These are phyloP conservation scores for Stenurella melanura DNA, from an alignment of 2,888 invertebrate species.

Conservation along the genomic window DNA sequence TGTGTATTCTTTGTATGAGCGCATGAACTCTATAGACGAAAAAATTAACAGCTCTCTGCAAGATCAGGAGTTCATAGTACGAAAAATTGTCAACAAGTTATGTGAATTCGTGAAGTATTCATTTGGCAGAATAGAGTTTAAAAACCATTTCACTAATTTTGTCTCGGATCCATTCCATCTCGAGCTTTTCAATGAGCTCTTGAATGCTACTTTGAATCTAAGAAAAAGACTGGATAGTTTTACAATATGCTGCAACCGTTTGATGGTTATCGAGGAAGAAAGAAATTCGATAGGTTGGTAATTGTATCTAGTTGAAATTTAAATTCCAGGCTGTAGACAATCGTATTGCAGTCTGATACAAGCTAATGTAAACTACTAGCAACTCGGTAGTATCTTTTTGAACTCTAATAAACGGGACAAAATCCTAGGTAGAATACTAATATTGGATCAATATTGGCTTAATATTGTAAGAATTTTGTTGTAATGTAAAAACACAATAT, in stretches of 20 bases:
- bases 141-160: constrained; percentile 53
- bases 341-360: neutral
- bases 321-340: neutral
- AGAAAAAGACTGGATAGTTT: constrained; percentile 62
- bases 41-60: constrained; percentile 53
- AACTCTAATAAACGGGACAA: too few relatives aligned
- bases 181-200: constrained; percentile 61
- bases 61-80: constrained; percentile 62
- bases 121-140: constrained; percentile 46
- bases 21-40: constrained; percentile 61
- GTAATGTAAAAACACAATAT: too few relatives aligned
- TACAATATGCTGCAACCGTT: constrained; percentile 63
- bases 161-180: constrained; percentile 55
- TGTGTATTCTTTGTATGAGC: constrained; percentile 61
- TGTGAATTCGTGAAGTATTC: constrained; percentile 52
- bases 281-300: constrained; percentile 64
- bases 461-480: too few relatives aligned
- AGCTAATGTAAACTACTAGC: neutral
- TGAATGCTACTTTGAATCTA: constrained; percentile 59
- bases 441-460: too few relatives aligned
- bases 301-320: neutral
- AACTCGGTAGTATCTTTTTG: too few relatives aligned
- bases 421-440: too few relatives aligned
- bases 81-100: constrained; percentile 60
- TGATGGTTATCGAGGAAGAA: constrained; percentile 67